Conservation (phyloP, 1,140 invertebrate genomes). For the Hylyphantes graminicola region DNA sequence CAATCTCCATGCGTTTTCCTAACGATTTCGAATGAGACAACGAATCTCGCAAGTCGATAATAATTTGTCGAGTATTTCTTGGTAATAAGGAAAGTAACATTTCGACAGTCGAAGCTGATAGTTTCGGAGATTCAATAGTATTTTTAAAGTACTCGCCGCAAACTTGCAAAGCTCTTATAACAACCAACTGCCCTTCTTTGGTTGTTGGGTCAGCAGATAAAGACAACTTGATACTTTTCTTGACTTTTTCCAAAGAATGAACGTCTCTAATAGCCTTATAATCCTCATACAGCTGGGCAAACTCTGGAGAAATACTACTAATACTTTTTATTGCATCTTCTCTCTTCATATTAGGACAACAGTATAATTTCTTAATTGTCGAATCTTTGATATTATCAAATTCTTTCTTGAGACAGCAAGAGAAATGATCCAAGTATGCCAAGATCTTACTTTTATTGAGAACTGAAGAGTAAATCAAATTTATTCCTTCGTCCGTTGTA, state of each 20-base stretch:
- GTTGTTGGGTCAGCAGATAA: slow-evolving; percentile 4
- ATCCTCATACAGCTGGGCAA: slow-evolving; percentile 17
- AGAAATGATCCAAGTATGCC: background rate
- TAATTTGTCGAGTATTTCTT: background rate
- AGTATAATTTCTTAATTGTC: background rate
- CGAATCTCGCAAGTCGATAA: slow-evolving; percentile 15
- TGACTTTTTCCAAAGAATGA: slow-evolving; percentile 21
- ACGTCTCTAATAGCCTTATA: background rate
- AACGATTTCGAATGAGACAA: background rate
- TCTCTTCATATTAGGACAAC: background rate
- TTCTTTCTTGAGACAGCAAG: background rate
- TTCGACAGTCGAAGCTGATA: background rate
- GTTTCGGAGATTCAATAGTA: slow-evolving; percentile 24
- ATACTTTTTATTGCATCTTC: background rate
- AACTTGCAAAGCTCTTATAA: slow-evolving; percentile 7
- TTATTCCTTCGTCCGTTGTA: background rate
- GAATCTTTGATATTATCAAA: background rate
- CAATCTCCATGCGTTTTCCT: background rate
- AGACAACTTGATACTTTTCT: background rate
- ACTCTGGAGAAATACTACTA: background rate
- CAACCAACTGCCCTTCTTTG: background rate
- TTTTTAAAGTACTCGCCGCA: slow-evolving; percentile 29
- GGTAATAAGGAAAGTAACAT: background rate
- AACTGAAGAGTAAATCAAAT: background rate
- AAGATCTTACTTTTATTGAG: background rate